Base-by-base conservation (phyloP, 2,797 vertebrate genomes). In the Perodicticus potto region DNA sequence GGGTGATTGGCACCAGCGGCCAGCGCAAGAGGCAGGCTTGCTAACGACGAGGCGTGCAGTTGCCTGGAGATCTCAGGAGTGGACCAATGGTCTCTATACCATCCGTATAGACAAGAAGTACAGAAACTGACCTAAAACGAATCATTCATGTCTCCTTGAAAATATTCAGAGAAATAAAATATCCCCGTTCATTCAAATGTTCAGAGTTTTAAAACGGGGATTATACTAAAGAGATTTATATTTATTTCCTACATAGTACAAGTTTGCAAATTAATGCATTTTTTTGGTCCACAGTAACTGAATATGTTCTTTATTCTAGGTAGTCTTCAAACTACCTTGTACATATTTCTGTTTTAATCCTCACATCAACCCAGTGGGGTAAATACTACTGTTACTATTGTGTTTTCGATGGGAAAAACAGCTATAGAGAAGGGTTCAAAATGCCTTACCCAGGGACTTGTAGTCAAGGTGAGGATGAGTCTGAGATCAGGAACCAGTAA, bases 11-110 rank as follows among this genome's bases (percentile, higher is more conserved):
- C 23, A 25, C 3, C 20, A 45, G 59, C 45, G 80, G 73, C 61
- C 53, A 49, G 22, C 43, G 55, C 65, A 78, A 84, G 61, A 86
- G 16, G 13, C 61, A 77, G 94, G 61, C 83, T 92, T 95, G 70
- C 86, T 81, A 91, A 93, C 74, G 82, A 32, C 5, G 2, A 72
- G 70, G 11, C 25, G 59, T 74, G 34, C 63, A 89, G 27, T n/a
- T 3, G 22, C 59, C 25, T 23, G 37, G 40, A 63, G 57, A 74
- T 34, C 43, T 85, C 20, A 49, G 25, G 73, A 37, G 8, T 7
- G 70, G 19, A 32, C 1, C 1, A 2, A 16, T 13, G 29, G 16
- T n/a, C n/a, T 43, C 4, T 10, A 1, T 6, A 19, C 57, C 53
- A 32, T 87, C 55, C 55, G 65, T 2, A 5, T 1, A 43, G 86